These are phyloP conservation scores for Taeniopygia guttata DNA, from an alignment of 2,797 vertebrate species.

Conservation along the genomic window DNA sequence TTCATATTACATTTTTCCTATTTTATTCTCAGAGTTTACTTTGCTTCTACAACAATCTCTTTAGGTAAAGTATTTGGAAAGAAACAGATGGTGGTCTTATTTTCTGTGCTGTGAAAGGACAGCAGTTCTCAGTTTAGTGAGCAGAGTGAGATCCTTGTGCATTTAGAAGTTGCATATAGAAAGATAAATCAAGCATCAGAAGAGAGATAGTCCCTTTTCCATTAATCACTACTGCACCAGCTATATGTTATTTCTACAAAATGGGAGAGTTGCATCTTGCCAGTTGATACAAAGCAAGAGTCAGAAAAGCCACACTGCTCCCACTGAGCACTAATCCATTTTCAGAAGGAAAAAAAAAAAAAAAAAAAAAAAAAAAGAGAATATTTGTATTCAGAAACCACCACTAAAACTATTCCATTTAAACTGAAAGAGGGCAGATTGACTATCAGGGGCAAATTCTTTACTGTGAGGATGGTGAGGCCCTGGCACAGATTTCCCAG, in stretches of 20 bases:
- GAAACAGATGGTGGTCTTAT: conserved; percentile 35
- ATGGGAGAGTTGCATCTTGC: neutral
- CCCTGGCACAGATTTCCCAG: neutral
- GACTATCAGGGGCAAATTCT: neutral
- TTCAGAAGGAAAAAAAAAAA: neutral
- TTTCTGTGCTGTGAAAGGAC: conserved; percentile 6
- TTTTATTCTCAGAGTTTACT: conserved; percentile 1
- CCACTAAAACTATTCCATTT: neutral
- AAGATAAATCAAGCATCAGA: neutral
- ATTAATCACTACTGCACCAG: neutral
- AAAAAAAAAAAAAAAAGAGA: neutral
- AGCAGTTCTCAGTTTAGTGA: neutral
- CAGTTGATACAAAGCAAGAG: neutral
- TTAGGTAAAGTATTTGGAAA: neutral
- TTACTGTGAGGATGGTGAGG: too few species aligned
- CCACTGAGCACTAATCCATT: neutral
- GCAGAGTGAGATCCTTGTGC: neutral
- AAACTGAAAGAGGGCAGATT: neutral
- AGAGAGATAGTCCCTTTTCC: neutral
- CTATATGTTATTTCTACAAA: neutral
- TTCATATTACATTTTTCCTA: conserved; percentile 10
- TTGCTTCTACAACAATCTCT: neutral
- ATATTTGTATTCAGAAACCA: neutral
- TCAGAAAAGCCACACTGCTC: neutral
- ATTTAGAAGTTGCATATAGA: neutral